A percentile compares a stretch with the other conserved stretches of the same genome.
phyloP scores from a whole-genome alignment of 1,140 invertebrate genomes.

The Zaprionus gabonicus region DNA sequence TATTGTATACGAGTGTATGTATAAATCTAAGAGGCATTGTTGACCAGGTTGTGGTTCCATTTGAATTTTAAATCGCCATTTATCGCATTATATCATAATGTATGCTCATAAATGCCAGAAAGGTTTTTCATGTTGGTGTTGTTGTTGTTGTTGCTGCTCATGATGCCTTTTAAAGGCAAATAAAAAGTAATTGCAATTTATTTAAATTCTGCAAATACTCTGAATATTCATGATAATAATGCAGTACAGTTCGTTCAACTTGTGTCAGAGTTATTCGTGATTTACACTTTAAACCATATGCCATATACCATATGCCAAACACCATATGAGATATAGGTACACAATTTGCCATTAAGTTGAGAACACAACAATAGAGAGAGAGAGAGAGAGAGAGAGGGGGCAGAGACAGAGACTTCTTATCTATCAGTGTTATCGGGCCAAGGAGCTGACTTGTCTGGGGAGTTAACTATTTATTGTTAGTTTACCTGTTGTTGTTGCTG shows the following conservation, averaged over 20 bases:
- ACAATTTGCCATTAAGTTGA: not conserved
- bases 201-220: constrained; percentile 14
- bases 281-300: not conserved
- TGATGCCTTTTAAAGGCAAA: not conserved
- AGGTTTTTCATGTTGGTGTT: constrained; percentile 1
- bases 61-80: constrained; percentile 2
- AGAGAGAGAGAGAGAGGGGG: not conserved
- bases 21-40: constrained; percentile 6
- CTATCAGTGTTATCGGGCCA: constrained; percentile 37
- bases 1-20: not conserved
- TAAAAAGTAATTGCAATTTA: constrained; percentile 13
- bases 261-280: not conserved
- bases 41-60: constrained; percentile 6
- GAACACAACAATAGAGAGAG: constrained; percentile 18
- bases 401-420: constrained; percentile 7
- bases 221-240: constrained; percentile 9
- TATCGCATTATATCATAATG: not conserved
- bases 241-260: constrained; percentile 60
- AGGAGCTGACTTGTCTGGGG: constrained; percentile 15
- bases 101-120: constrained; percentile 43
- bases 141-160: constrained; percentile 1
- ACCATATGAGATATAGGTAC: not conserved
- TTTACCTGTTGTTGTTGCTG: not conserved
- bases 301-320: not conserved
- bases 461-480: constrained; percentile 11